Percentiles rank a stretch among this genome's conserved stretches.
phyloP scores from a whole-genome alignment of 2,888 invertebrate genomes.

The Galerucella nymphaeae region DNA sequence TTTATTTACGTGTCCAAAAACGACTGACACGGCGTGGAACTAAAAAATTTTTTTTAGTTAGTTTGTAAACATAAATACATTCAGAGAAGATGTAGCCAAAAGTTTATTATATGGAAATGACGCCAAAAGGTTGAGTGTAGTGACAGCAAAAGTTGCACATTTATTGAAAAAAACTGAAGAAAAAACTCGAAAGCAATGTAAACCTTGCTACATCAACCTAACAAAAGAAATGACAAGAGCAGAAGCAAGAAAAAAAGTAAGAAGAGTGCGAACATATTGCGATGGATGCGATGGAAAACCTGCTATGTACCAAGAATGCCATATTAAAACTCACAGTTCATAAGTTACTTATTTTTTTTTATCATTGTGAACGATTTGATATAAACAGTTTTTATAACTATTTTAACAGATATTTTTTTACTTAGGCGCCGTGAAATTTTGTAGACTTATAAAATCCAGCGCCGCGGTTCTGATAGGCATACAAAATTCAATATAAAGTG shows the following conservation, averaged over 20 bases:
- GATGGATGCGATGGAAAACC: slow-evolving; percentile 22
- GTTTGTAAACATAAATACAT: not conserved
- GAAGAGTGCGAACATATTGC: slow-evolving; percentile 17
- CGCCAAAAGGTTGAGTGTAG: not conserved
- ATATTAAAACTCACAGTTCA: slow-evolving; percentile 20
- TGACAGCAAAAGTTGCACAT: no score
- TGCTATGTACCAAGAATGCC: slow-evolving; percentile 21
- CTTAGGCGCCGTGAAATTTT: slow-evolving; percentile 16
- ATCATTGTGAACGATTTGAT: slow-evolving; percentile 1
- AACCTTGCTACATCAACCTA: slow-evolving; percentile 18
- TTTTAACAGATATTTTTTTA: slow-evolving; percentile 9
- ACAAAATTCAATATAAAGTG: slow-evolving; percentile 1
- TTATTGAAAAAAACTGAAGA: not conserved
- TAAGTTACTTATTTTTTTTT: slow-evolving; percentile 10
- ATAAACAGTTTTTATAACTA: not conserved
- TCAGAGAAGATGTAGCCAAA: not conserved
- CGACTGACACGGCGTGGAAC: no score
- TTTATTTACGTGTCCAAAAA: no score
- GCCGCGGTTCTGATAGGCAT: not conserved
- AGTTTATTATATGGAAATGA: not conserved
- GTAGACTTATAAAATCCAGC: slow-evolving; percentile 3
- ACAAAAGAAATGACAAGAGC: slow-evolving; percentile 22
- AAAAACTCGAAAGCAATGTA: slow-evolving; percentile 23
- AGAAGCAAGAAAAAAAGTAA: slow-evolving; percentile 19
- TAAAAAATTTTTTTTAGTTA: no score